Evolutionary conservation across 2,113 vertebrate species (phyloP), one percentile per base, ranked within the genome.

Genomic region (Phycodurus eques): DNA sequence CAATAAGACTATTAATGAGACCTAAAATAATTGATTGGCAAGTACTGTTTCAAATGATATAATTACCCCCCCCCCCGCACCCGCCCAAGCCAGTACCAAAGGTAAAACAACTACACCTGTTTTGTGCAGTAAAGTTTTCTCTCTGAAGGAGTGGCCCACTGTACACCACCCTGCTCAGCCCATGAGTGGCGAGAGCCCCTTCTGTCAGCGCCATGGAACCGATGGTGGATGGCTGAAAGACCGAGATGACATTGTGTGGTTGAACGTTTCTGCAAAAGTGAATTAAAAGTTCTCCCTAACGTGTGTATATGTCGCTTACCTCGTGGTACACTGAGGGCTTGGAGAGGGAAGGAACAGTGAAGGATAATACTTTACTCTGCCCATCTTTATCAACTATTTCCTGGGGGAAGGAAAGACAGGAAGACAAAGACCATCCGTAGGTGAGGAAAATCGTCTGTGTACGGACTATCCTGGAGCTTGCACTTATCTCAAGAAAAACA

Each of bases 321-420:
- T 99, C 98, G 80, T 99, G 97, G 82, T 98, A 99, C 44, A 99
- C 91, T 2, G 98, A 99, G 9, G 97, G 96, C 81, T 99, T 99
- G 68, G 96, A 99, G 82, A 99, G 93, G 77, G 98, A 99, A 0
- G 98, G 98, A 90, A 99, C 94, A 0, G 96, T 98, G 87, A 99
- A 99, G 82, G 95, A 94, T 81, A 98, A 82, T 42, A 96, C 89
- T 94, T 95, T 98, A 89, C 94, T 98, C 77, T 96, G 95, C 39
- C 96, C 98, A 72, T 99, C 94, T 91, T 96, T 97, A 89, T 99
- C 95, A 85, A 97, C 94, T 90, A 99, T 99, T 93, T 99, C 98
- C 98, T 99, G 84, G 10, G 84, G 44, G 77, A 74, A 80, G 84
- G 42, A 79, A 77, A 81, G 43, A 78, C 43, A 78, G 67, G 35